phyloP scores from a whole-genome alignment of 1,140 invertebrate species.

The Reticulitermes speratus region DNA sequence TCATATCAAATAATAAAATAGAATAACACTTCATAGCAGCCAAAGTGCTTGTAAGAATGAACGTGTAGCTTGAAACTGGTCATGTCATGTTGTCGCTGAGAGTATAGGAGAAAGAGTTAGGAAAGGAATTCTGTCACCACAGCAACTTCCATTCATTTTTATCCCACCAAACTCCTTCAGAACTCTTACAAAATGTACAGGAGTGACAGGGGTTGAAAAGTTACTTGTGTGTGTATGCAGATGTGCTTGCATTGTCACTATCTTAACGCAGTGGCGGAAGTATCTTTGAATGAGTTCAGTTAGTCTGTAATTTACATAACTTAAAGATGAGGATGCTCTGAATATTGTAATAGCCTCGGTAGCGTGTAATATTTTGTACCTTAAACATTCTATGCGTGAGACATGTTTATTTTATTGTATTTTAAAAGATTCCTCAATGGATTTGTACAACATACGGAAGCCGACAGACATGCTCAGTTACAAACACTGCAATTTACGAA shows the following conservation, averaged over 20 bases:
- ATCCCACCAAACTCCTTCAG: not conserved
- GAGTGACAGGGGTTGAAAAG: not conserved
- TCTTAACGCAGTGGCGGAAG: not conserved
- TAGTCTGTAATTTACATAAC: conserved; percentile 1
- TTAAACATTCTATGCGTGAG: not conserved
- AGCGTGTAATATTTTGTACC: not conserved
- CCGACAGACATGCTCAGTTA: not conserved
- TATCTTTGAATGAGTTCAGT: not conserved
- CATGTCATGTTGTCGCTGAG: not conserved
- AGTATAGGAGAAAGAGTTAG: not conserved
- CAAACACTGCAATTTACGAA: not conserved
- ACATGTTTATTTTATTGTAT: not conserved
- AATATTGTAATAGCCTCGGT: not conserved
- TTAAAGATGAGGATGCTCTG: not conserved
- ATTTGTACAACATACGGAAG: not conserved
- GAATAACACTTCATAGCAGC: not conserved
- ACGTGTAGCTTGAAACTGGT: not conserved
- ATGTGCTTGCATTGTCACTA: not conserved
- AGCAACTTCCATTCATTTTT: not conserved
- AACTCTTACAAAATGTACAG: not conserved
- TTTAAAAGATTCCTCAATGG: not conserved
- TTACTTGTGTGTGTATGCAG: not conserved
- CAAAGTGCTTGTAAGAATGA: not conserved
- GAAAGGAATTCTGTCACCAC: not conserved
- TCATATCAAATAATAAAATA: not conserved